A percentile compares a stretch with the other conserved stretches of the same genome.
phyloP scores from a whole-genome alignment of 92 coral and sea anemone genomes.

The Phymanthus crucifer region DNA sequence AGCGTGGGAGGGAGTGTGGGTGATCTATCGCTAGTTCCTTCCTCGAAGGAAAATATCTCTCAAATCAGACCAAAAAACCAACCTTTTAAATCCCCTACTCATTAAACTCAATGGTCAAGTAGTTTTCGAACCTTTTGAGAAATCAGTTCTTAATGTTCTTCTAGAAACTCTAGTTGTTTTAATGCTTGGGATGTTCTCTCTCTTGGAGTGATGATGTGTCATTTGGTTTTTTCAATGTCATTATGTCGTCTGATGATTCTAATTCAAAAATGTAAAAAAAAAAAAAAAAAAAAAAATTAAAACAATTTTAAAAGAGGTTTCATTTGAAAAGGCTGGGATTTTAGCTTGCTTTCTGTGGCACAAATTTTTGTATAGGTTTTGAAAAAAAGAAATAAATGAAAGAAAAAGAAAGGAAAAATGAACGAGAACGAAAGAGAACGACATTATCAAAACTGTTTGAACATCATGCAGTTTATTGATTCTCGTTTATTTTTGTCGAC shows the following conservation, averaged over 20 bases:
- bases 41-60: constrained; percentile 9
- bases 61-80: neutral
- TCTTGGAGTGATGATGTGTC: neutral
- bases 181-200: neutral
- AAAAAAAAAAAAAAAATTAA: too few species aligned
- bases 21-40: constrained; percentile 7
- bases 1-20: constrained; percentile 30
- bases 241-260: neutral
- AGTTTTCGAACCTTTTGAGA: neutral
- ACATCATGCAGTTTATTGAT: neutral
- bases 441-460: neutral
- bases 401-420: too few species aligned
- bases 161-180: too few species aligned
- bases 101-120: neutral
- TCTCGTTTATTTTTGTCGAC: neutral
- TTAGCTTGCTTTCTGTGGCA: too few species aligned
- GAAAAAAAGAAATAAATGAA: too few species aligned
- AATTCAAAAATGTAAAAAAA: neutral
- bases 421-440: too few species aligned
- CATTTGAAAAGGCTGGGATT: too few species aligned
- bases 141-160: too few species aligned
- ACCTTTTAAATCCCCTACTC: neutral
- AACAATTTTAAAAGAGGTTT: too few species aligned
- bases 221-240: neutral
- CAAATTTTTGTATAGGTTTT: too few species aligned